Evolutionary conservation across 2,888 invertebrate species (phyloP).

Genomic region (Microdon myrmicae): DNA sequence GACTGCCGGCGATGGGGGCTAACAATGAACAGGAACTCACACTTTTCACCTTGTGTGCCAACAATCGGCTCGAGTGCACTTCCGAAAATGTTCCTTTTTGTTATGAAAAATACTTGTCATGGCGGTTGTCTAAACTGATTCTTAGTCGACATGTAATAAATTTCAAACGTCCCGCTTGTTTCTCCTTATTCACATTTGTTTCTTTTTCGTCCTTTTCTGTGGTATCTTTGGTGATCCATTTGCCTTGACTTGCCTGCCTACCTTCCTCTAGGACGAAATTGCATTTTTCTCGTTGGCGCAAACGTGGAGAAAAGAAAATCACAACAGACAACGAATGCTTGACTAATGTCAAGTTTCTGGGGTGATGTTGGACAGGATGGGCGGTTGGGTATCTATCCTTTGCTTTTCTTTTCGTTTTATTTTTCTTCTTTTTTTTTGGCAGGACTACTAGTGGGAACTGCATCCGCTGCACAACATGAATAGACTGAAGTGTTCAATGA

Average conservation of each 20-base stretch:
- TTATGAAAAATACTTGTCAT: slow-evolving; percentile 16
- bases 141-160: slow-evolving; percentile 40
- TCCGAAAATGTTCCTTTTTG: not conserved
- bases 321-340: too few species aligned
- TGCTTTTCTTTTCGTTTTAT: not conserved
- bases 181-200: slow-evolving; percentile 31
- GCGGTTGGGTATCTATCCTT: too few species aligned
- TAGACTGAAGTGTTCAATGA: slow-evolving; percentile 15
- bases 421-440: slow-evolving; percentile 12
- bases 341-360: too few species aligned
- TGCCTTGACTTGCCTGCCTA: slow-evolving; percentile 23
- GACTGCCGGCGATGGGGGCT: too few species aligned
- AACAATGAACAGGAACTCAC: slow-evolving; percentile 20
- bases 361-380: too few species aligned
- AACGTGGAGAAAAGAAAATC: too few species aligned
- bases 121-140: slow-evolving; percentile 38
- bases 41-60: slow-evolving; percentile 21
- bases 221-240: too few species aligned
- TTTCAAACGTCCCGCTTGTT: slow-evolving; percentile 35
- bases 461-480: slow-evolving; percentile 9
- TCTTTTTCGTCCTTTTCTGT: slow-evolving; percentile 10
- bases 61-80: slow-evolving; percentile 12
- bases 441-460: slow-evolving; percentile 12
- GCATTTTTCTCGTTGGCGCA: not conserved
- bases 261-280: slow-evolving; percentile 8